phyloP scores from a whole-genome alignment of 2,888 invertebrate species.

The Aphrophora alni region DNA sequence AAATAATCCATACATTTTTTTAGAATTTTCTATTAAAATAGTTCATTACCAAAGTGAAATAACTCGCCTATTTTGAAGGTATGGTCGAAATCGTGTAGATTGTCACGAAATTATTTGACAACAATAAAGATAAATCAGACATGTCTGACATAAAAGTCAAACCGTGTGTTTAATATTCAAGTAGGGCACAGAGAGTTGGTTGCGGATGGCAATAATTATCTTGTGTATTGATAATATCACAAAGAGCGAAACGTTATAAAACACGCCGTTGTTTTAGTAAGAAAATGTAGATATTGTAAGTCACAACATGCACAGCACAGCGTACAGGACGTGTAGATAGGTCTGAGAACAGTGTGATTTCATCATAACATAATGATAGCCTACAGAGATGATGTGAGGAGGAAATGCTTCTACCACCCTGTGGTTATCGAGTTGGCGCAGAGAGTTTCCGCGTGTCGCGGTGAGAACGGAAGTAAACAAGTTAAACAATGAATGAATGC shows the following conservation, averaged over 20 bases:
- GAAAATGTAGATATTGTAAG: not conserved
- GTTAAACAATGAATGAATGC: conserved; percentile 32
- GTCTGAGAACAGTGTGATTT: not conserved
- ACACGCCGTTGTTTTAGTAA: not conserved
- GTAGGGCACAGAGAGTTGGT: not conserved
- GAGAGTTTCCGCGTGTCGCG: conserved; percentile 12
- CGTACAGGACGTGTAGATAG: not conserved
- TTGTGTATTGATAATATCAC: not conserved
- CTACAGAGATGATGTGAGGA: not conserved
- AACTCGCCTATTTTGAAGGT: too few relatives aligned
- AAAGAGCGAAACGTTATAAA: not conserved
- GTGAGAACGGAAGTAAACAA: conserved; percentile 32
- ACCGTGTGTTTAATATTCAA: not conserved
- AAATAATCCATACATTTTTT: too few relatives aligned
- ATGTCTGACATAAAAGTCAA: too few relatives aligned
- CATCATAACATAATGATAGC: conserved; percentile 2
- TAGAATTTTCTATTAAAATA: too few relatives aligned
- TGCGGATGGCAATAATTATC: too few relatives aligned
- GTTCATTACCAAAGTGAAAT: too few relatives aligned
- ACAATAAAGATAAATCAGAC: too few relatives aligned
- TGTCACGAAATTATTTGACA: too few relatives aligned
- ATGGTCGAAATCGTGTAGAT: too few relatives aligned
- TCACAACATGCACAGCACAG: not conserved
- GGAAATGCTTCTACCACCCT: not conserved
- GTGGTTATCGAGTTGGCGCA: conserved; percentile 16